Conservation (phyloP, 2,113 vertebrate species). For the Azemiops feae region DNA sequence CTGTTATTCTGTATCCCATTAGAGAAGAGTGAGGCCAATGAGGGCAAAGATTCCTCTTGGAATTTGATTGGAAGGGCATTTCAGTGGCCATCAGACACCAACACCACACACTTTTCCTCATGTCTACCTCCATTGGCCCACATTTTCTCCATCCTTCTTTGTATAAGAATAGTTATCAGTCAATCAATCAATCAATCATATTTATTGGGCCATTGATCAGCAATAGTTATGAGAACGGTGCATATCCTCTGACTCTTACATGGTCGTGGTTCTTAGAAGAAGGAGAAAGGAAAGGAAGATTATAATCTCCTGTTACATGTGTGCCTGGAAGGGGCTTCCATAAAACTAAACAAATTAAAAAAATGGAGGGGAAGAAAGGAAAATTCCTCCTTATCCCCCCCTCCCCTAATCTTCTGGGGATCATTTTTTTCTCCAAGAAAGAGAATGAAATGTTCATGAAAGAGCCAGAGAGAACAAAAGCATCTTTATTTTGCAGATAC, state of each 20-base stretch:
- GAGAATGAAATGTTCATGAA: background rate
- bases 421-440: background rate
- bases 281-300: background rate
- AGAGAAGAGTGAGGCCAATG: background rate
- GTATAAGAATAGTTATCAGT: background rate
- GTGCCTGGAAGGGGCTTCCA: background rate
- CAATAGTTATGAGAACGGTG: background rate
- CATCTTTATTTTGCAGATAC: background rate
- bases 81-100: background rate
- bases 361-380: background rate
- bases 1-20: background rate
- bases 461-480: background rate
- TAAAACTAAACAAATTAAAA: background rate
- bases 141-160: background rate
- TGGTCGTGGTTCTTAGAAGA: background rate
- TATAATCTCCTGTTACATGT: background rate
- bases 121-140: background rate
- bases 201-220: background rate
- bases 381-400: background rate
- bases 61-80: background rate
- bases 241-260: background rate
- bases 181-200: background rate
- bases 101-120: background rate
- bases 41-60: background rate
- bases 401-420: background rate